Conservation (phyloP, 2,113 vertebrate species). For the Vidua chalybeata region DNA sequence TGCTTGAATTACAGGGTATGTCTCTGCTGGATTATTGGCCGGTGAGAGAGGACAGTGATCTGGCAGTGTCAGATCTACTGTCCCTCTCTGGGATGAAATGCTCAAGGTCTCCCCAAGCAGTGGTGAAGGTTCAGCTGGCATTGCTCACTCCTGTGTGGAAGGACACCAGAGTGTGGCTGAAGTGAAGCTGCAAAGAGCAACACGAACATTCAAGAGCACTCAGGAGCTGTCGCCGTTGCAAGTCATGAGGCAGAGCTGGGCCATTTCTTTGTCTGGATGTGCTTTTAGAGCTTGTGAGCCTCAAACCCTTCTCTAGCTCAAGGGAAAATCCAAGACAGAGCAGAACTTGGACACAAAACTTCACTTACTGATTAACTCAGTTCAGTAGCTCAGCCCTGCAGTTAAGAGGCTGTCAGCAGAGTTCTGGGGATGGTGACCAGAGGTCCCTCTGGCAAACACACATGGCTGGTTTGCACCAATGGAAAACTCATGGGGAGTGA, state of each 20-base stretch:
- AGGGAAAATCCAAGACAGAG: background rate
- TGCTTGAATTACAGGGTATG: rapidly evolving
- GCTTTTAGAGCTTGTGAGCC: background rate
- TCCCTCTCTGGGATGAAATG: background rate
- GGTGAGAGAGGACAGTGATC: background rate
- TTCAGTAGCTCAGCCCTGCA: background rate
- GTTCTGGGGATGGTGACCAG: background rate
- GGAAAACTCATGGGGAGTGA: background rate
- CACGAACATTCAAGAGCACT: rapidly evolving
- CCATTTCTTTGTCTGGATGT: background rate
- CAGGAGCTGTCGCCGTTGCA: rapidly evolving
- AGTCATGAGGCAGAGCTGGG: background rate
- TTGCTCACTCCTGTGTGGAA: background rate
- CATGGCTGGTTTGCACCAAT: background rate
- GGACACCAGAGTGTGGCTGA: background rate
- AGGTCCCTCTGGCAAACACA: background rate
- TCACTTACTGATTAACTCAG: background rate
- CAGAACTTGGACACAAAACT: background rate
- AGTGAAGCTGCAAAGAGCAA: background rate
- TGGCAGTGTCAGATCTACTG: background rate
- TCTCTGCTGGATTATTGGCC: background rate
- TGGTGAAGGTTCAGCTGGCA: background rate
- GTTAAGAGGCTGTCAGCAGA: background rate
- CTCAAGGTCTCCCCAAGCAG: background rate
- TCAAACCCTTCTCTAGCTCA: background rate